Percentiles rank a stretch among this genome's conserved stretches.
These are phyloP conservation scores for Tyrannus savana DNA, from an alignment of 2,113 vertebrate species.

Conservation along the genomic window DNA sequence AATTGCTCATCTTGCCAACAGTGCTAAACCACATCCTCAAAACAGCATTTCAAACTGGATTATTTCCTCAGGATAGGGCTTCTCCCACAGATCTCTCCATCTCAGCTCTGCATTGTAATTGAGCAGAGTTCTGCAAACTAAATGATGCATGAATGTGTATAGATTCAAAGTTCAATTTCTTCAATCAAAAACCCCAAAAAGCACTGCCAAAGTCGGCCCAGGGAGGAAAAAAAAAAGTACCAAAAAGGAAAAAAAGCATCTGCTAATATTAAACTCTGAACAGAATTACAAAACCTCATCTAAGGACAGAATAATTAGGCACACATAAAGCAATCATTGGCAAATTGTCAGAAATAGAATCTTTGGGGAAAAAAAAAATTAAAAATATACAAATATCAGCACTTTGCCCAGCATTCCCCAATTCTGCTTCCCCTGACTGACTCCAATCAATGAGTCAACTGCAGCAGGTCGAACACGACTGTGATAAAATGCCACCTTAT, in stretches of 20 bases:
- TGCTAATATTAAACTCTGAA: neutral
- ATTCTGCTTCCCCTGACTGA: slow-evolving; percentile 1
- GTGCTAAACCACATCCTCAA: neutral
- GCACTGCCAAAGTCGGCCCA: neutral
- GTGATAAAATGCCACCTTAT: slow-evolving; percentile 70
- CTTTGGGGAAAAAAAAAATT: neutral
- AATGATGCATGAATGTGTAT: slow-evolving; percentile 8
- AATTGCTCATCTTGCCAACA: neutral
- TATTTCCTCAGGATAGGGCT: neutral
- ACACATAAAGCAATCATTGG: neutral
- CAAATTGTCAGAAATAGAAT: neutral
- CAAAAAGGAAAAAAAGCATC: neutral
- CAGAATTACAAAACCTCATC: neutral
- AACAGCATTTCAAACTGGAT: neutral
- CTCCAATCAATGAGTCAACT: slow-evolving; percentile 68
- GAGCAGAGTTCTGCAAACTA: slow-evolving; percentile 1
- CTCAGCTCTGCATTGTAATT: slow-evolving; percentile 32
- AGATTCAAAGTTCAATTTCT: slow-evolving; percentile 31
- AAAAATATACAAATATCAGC: neutral
- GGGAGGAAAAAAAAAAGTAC: neutral
- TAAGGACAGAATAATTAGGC: slow-evolving; percentile 48
- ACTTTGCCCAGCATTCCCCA: neutral
- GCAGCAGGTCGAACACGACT: slow-evolving; percentile 41
- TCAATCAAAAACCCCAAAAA: neutral
- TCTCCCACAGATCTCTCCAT: neutral